Base-by-base conservation (phyloP, 2,888 invertebrate species). In the Caenorhabditis japonica region DNA sequence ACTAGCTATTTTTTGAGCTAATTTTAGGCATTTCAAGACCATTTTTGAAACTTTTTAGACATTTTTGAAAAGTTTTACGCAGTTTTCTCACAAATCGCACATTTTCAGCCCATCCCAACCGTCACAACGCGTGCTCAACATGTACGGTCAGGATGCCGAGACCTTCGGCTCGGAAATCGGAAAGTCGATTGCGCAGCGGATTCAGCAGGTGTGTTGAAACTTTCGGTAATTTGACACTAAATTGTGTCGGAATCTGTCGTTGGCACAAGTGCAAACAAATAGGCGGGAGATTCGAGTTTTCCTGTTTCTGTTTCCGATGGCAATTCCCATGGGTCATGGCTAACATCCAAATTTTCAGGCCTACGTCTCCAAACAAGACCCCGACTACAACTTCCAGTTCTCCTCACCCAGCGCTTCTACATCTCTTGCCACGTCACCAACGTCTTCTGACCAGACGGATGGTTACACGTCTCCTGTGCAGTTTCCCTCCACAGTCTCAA, bases 111-210 rank as follows among this genome's bases (percentile, higher is more conserved):
- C 46, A 27, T 19, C 51, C 7, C 23, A 23, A 19, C 36, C 17
- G 34, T 21, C 19, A 17, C 41, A 25, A 2, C 56, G 66, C 33
- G 41, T 59, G n/a, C 55, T 64, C 39, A 72, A 64, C 55, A 15
- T 46, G 19, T 72, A 55, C 38, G 72, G 72, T 43, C 72, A 72
- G 41, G 72, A 72, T 36, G 64, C 72, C 15, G 72, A 58, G 33
- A 30, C 64, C 1, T 72, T 72, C 49, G 72, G 72, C 17, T 64
- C 72, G 23, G 72, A 64, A 33, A 72, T 72, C 43, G 72, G 72
- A 46, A 64, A 72, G 58, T 72, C 72, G 34, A 72, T 72, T 19
- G 72, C 53, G 5, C 64, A 64, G 27, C 17, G 59, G 15, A 72
- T 72, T 30, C 72, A 59, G 33, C 64, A 72, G 53, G 72, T 64